Evolutionary conservation across 2,797 vertebrate genomes (phyloP).

Genomic region (Chromobotia macracanthus): DNA sequence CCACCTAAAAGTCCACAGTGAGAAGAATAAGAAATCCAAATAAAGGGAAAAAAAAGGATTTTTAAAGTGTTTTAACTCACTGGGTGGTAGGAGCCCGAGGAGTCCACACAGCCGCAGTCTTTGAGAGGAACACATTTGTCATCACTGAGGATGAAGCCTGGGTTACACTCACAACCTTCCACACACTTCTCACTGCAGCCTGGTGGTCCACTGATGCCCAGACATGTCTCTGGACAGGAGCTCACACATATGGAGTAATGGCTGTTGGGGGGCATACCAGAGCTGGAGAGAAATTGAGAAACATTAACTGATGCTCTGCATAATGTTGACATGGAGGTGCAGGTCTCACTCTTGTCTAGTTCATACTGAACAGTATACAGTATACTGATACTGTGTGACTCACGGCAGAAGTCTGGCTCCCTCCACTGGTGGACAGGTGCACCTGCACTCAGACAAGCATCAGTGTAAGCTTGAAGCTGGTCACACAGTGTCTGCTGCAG

Average conservation of each 20-base stretch:
- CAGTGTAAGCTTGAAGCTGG: slow-evolving; percentile 82
- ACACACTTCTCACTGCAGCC: slow-evolving; percentile 76
- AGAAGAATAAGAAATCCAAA: slow-evolving; percentile 15
- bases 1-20: slow-evolving; percentile 64
- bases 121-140: slow-evolving; percentile 73
- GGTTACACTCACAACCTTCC: slow-evolving; percentile 80
- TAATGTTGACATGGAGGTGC: not conserved
- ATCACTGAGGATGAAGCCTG: slow-evolving; percentile 81
- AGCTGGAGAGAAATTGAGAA: slow-evolving; percentile 62
- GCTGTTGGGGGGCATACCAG: slow-evolving; percentile 80
- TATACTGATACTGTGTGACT: slow-evolving; percentile 54
- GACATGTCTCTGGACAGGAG: slow-evolving; percentile 78
- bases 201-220: slow-evolving; percentile 53
- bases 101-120: slow-evolving; percentile 80
- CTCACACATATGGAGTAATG: slow-evolving; percentile 79
- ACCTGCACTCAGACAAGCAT: slow-evolving; percentile 77
- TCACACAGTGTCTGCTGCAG: slow-evolving; percentile 75
- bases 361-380: too few relatives aligned
- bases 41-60: too few relatives aligned
- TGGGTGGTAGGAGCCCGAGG: slow-evolving; percentile 71
- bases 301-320: too few relatives aligned
- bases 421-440: slow-evolving; percentile 79
- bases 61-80: too few relatives aligned
- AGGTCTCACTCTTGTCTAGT: too few relatives aligned
- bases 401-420: slow-evolving; percentile 75